A percentile compares a stretch with the other conserved stretches of the same genome.
Conservation (phyloP, 2,113 vertebrate species). For the Campylomormyrus tamandua region DNA sequence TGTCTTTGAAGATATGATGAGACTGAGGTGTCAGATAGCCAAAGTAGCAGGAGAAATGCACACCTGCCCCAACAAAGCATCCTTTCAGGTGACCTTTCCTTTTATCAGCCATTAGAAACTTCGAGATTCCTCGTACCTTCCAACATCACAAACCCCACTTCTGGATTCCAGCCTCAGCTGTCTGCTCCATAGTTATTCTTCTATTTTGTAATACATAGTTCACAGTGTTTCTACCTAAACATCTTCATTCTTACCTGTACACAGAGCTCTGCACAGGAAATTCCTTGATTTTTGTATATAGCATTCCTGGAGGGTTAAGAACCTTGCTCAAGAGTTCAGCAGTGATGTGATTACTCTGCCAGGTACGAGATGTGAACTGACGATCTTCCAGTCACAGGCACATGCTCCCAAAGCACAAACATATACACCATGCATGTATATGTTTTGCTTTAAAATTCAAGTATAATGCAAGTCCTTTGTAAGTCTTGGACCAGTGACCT, state of each 20-base stretch:
- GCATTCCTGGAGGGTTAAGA: background rate
- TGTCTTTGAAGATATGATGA: background rate
- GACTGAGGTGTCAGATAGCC: background rate
- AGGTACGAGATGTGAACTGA: background rate
- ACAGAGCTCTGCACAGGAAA: background rate
- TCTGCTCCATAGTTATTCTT: background rate
- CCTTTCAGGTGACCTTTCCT: background rate
- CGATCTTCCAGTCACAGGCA: background rate
- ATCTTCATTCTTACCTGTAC: background rate
- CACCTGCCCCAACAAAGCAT: background rate
- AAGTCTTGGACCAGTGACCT: background rate
- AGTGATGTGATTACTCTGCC: background rate
- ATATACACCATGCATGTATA: background rate
- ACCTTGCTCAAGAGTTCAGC: background rate
- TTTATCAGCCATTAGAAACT: background rate
- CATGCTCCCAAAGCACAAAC: background rate
- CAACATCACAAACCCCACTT: background rate
- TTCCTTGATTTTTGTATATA: background rate
- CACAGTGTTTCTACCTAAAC: background rate
- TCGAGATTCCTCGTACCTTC: background rate
- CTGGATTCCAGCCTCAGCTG: background rate
- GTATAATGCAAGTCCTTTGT: background rate
- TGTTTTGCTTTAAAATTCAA: background rate
- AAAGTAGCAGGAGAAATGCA: background rate
- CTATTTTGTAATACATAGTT: background rate